Percentiles rank a stretch among this genome's conserved stretches.
Evolutionary conservation across 2,797 vertebrate genomes (phyloP).

Genomic region (Diceros bicornis): DNA sequence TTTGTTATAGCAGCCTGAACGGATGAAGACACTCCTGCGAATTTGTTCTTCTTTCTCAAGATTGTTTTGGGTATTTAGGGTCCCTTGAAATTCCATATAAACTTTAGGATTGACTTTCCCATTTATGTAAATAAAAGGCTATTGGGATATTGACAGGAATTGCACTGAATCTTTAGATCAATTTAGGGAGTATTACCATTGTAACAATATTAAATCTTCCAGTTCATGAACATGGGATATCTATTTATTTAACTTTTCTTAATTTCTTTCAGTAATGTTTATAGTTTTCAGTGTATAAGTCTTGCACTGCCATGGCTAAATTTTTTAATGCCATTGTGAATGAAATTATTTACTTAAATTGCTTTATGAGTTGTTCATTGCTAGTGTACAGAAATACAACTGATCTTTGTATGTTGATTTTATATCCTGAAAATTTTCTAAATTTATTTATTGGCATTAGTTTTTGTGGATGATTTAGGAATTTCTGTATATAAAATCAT

Average conservation of each 20-base stretch:
- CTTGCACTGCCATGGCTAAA: neutral
- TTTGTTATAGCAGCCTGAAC: neutral
- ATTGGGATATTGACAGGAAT: neutral
- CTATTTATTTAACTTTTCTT: neutral
- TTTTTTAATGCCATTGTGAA: neutral
- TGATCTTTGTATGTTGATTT: neutral
- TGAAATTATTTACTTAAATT: neutral
- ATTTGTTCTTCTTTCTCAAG: neutral
- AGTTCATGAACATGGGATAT: neutral
- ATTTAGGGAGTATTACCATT: neutral
- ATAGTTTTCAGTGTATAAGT: neutral
- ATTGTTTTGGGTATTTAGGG: neutral
- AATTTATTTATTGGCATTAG: neutral
- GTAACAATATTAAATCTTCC: neutral
- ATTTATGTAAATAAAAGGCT: neutral
- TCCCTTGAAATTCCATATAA: neutral
- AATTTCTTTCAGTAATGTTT: neutral
- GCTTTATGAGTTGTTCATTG: neutral
- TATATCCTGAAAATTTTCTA: neutral
- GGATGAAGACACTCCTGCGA: neutral
- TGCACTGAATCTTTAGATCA: neutral
- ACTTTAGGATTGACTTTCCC: neutral
- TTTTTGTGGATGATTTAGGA: neutral
- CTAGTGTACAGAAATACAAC: neutral
- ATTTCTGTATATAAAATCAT: neutral